Conservation (phyloP, 2,888 invertebrate genomes). For the Rotaria macrura region DNA sequence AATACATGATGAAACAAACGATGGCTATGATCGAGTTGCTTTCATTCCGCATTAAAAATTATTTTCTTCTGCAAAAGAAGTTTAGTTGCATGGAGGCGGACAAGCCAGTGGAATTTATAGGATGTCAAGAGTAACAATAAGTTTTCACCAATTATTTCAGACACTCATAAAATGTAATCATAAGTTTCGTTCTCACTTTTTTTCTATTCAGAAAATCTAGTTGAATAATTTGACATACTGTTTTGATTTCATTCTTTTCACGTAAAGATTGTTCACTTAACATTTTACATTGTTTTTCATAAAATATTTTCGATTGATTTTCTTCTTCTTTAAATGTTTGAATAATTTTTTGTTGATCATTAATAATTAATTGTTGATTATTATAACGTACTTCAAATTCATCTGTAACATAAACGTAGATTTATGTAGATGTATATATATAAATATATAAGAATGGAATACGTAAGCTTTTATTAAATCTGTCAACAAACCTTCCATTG, state of each 20-base stretch:
- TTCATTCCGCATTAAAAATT: no score
- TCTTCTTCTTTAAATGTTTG: not conserved
- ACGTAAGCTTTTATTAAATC: fast-evolving
- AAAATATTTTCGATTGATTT: not conserved
- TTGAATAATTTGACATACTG: not conserved
- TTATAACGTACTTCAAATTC: not conserved
- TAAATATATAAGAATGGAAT: not conserved
- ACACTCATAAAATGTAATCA: no score
- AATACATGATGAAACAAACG: no score
- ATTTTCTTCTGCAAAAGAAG: no score
- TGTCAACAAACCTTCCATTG: not conserved
- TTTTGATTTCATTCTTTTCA: conserved; percentile 8
- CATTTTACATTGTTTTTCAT: not conserved
- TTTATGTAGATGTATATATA: no score
- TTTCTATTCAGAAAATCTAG: no score
- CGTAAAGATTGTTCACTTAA: not conserved
- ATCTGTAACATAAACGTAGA: not conserved
- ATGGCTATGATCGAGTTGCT: no score
- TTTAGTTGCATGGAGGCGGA: no score
- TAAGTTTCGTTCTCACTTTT: no score
- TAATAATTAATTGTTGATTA: not conserved
- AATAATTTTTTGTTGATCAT: not conserved
- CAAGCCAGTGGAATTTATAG: no score
- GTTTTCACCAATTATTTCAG: no score
- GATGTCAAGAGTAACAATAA: no score